phyloP scores from a whole-genome alignment of 1,140 invertebrate genomes.

The Drosophila melanica region DNA sequence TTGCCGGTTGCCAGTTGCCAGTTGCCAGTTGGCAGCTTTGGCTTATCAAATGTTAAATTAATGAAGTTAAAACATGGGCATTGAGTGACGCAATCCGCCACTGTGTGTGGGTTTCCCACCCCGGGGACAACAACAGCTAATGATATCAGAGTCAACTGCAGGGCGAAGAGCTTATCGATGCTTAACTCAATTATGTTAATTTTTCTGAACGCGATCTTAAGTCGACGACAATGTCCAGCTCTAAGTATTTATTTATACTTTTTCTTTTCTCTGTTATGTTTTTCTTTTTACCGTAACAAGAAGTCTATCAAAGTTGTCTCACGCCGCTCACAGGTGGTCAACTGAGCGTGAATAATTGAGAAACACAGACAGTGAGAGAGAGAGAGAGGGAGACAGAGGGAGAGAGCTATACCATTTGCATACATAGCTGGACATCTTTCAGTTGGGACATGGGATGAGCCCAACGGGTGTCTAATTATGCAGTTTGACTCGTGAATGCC shows the following conservation, averaged over 20 bases:
- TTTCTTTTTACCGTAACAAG: constrained; percentile 57
- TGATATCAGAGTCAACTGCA: constrained; percentile 58
- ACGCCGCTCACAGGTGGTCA: constrained; percentile 74
- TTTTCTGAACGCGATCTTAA: constrained; percentile 52
- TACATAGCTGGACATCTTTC: constrained; percentile 33
- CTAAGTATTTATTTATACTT: constrained; percentile 22
- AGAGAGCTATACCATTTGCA: constrained; percentile 37
- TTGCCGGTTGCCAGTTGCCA: constrained; percentile 26
- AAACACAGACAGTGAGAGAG: constrained; percentile 15
- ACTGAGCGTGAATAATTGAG: constrained; percentile 78
- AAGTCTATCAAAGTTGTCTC: constrained; percentile 50
- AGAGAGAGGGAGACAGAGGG: constrained; percentile 5
- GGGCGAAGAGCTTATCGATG: constrained; percentile 68
- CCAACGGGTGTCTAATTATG: constrained; percentile 78
- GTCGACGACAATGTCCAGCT: constrained; percentile 53
- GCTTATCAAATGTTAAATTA: constrained; percentile 79
- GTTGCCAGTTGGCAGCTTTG: constrained; percentile 16
- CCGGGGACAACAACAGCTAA: constrained; percentile 34
- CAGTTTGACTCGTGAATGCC: constrained; percentile 44
- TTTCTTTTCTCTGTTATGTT: constrained; percentile 2
- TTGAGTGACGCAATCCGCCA: constrained; percentile 36
- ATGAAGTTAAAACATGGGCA: constrained; percentile 72
- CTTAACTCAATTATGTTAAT: constrained; percentile 81
- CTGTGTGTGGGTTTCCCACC: constrained; percentile 8
- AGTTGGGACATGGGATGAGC: constrained; percentile 18